Evolutionary conservation across 1,140 invertebrate species (phyloP), one percentile per base, ranked within the genome.

Genomic region (Zaprionus davidi): DNA sequence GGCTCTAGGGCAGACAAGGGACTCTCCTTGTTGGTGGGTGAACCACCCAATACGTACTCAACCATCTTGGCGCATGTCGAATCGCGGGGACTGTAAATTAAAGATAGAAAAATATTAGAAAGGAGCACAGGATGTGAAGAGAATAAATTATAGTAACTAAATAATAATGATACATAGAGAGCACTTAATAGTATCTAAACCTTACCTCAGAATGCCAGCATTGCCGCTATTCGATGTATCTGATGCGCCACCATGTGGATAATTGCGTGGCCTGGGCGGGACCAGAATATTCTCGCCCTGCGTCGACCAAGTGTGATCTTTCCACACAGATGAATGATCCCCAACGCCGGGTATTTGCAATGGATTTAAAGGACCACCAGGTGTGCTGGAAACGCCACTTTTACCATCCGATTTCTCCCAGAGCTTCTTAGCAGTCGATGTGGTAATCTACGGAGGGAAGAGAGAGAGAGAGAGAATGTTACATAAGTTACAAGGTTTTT

Each of bases 41-140:
- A 98, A 65, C 97, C 97, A 65, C 97, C 96, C 71, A 99, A 94
- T 51, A 99, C 98, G 92, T 99, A 99, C 93, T 99, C 98, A n/a
- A 99, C 98, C 98, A 99, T 99, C 94, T 99, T 99, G 62, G 99
- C 97, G 65, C 96, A 95, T 71, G 96, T 97, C 81, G 95, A 94
- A 90, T 95, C 95, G 57, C 96, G 94, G 15, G 96, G 96, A 77
- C 92, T 93, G 46, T 41, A 76, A 71, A 63, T 7, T 46, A n/a
- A 56, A 31, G 0, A 34, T 44, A 36, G 1, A 51, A 3, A 31
- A 34, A 41, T 3, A 28, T 53, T 55, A 22, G 22, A 11, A 46
- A 13, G 34, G 36, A 17, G 2, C n/a, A 1, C 5, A 15, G 38
- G 1, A n/a, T 41, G 15, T 34, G 4, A 57, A 34, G n/a, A 46